Evolutionary conservation across 2,113 vertebrate genomes (phyloP).

Genomic region (Platysteira castanea): DNA sequence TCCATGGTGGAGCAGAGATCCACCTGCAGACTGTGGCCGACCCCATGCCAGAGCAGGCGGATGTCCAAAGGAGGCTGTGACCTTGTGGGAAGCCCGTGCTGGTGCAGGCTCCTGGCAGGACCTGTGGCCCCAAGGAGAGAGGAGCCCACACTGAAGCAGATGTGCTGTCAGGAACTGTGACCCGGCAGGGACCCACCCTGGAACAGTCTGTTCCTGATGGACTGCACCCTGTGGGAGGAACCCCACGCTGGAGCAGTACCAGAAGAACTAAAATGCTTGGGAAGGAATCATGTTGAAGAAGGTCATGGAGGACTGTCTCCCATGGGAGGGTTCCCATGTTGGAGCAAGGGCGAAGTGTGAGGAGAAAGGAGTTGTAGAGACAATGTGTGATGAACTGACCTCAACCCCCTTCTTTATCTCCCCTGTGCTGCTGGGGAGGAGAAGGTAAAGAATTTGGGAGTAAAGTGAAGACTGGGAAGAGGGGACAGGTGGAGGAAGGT

Average conservation of each 20-base stretch:
- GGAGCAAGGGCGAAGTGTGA: background rate
- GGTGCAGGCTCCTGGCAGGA: background rate
- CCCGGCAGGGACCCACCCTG: background rate
- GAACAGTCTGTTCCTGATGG: background rate
- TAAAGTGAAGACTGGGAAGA: background rate
- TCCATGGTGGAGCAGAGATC: background rate
- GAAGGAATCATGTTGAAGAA: background rate
- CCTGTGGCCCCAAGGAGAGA: background rate
- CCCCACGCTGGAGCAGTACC: background rate
- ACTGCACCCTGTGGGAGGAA: background rate
- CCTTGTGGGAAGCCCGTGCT: background rate
- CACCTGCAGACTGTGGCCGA: background rate
- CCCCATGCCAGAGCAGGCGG: background rate
- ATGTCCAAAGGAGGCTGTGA: background rate
- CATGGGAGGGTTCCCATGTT: background rate
- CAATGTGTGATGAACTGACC: background rate
- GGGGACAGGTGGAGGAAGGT: background rate
- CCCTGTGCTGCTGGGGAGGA: background rate
- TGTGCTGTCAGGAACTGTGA: background rate
- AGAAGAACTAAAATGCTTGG: background rate
- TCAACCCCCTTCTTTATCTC: background rate
- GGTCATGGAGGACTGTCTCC: background rate
- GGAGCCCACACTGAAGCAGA: rapidly evolving
- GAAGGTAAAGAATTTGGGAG: background rate
- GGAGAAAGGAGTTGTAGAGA: background rate